Conservation (phyloP, 2,888 invertebrate genomes). For the Archaeoteleia sp. region DNA sequence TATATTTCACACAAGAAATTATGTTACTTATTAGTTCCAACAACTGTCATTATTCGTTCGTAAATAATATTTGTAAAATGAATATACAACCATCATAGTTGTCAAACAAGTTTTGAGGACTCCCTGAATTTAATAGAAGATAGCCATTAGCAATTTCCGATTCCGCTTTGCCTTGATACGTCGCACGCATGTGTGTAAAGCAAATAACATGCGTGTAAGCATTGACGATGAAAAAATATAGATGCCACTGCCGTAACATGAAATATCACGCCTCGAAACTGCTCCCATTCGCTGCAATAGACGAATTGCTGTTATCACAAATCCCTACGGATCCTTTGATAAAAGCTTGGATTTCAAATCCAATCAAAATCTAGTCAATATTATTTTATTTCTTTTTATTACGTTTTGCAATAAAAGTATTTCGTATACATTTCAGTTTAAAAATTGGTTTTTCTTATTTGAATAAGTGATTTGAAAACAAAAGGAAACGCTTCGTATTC, state of each 20-base stretch:
- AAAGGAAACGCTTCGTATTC: too few species aligned
- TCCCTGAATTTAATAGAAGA: background rate
- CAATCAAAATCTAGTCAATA: conserved; percentile 2
- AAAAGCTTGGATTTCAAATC: conserved; percentile 4
- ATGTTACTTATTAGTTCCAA: too few species aligned
- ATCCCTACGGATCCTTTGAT: conserved; percentile 3
- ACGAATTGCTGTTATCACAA: conserved; percentile 8
- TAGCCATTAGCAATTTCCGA: conserved; percentile 1
- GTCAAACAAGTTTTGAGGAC: background rate
- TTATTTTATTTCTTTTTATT: too few species aligned
- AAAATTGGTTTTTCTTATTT: too few species aligned
- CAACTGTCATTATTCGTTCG: too few species aligned
- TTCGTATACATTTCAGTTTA: too few species aligned
- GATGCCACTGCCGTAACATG: background rate
- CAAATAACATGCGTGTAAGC: background rate
- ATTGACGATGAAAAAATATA: conserved; percentile 5
- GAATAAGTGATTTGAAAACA: too few species aligned
- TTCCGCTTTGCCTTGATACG: conserved; percentile 1
- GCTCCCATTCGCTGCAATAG: conserved; percentile 1
- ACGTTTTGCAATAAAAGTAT: too few species aligned
- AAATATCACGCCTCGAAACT: conserved; percentile 3
- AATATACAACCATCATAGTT: too few species aligned
- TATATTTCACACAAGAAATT: too few species aligned
- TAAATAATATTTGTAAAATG: too few species aligned
- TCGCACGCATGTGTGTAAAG: background rate